Base-by-base conservation (phyloP, 2,888 invertebrate species). In the Entomobrya multifasciata region DNA sequence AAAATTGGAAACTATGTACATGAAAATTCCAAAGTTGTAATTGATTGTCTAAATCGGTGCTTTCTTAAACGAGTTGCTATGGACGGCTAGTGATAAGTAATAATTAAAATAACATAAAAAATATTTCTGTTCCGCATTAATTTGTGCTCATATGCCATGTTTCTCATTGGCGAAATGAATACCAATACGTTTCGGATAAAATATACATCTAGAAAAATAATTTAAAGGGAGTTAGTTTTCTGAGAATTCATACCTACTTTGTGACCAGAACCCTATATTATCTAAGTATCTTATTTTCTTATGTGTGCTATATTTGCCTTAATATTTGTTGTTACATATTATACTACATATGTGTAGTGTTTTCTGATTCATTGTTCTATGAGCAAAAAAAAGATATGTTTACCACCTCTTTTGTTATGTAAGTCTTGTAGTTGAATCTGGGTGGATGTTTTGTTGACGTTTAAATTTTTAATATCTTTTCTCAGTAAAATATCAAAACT, bases 41-140 rank as follows among this genome's bases (percentile, higher is more conserved):
- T 22, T 60, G 25, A 60, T 60, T 65, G 65, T 65, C 65, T 22
- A 65, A 27, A 65, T 65, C 15, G 65, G 65, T 65, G 65, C 65
- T 65, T 65, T 65, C 65, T 36, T 20, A 41, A 30, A 41, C 65
- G 20, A 30, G 65, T 65, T 65, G 65, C 65, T 65, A 65, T 65
- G 30, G 30, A 65, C 15, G 65, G 36, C 65, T 65, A 65, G 65
- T 65, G 36, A 65, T 30, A 41, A 36, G 10, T 17, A 6, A 60
- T 27, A 25, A 22, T 30, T 62, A 5, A 30, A 62, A 15, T 27
- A 17, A 10, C 36, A 65, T 6, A 36, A 36, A 36, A 36, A 36
- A 36, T 36, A 8, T 36, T 6, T 36, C 8, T 36, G 4, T 8
- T 36, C 8, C 36, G 4, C 8, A 4, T 60, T 22, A 13, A 5